Base-by-base conservation (phyloP, 2,797 vertebrate genomes). In the Moxostoma hubbsi region DNA sequence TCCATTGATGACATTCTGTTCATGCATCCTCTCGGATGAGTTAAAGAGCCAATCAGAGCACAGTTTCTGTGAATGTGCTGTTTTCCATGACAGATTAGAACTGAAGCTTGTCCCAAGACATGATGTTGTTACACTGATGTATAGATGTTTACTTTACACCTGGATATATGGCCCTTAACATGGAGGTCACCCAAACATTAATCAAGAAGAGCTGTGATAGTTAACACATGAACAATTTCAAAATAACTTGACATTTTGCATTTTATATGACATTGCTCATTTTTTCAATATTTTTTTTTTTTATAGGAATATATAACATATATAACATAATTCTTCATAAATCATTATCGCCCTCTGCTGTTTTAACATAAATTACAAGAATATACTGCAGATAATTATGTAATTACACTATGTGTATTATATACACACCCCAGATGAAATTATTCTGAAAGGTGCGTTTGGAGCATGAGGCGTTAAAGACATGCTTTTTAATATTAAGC, bases 301-400 rank as follows among this genome's bases (percentile, higher is more conserved):
- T n/a, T 13, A 5, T 13, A 9, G 36, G 36, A 4, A 24, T 24
- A 24, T 1, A 24, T 24, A 24, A 24, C n/a, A 24, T 24, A 24
- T 1, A 24, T 24, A 24, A 24, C n/a, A 47, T 5, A 58, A 18
- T 16, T 71, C 5, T 9, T 6, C 6, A 51, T 12, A 13, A 43
- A 70, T 9, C 13, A 65, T 12, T 63, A 51, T 24, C 65, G 54
- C 72, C 54, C 12, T 59, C 75, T 84, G 18, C 45, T 67, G 79
- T 16, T n/a, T 6, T 10, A 59, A 49, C 54, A 82, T 58, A 45
- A 18, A 75, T 63, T 15, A 49, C 59, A 75, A 15, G 10, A 47
- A 13, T 59, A 10, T 18, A 45, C 53, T 53, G n/a, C 54, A 12
- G 13, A 46, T 1, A 0, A 5, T 49, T 46, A 45, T 69, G 16